These are phyloP conservation scores for Pantherophis guttatus DNA, from an alignment of 2,113 vertebrate genomes.

Conservation along the genomic window DNA sequence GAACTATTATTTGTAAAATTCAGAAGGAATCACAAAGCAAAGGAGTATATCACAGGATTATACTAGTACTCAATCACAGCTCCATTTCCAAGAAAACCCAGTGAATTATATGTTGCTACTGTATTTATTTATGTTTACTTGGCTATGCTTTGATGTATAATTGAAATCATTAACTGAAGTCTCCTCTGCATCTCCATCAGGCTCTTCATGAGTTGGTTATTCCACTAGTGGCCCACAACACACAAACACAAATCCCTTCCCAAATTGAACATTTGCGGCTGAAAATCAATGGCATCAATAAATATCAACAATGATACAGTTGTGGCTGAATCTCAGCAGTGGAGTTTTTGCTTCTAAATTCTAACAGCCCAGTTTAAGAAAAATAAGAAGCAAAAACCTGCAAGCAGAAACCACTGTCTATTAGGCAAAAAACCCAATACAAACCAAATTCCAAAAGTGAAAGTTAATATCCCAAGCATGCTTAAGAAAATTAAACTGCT, in stretches of 20 bases:
- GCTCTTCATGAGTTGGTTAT: too few relatives aligned
- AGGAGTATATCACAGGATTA: not conserved
- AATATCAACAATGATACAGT: not conserved
- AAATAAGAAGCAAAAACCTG: not conserved
- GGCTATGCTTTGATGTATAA: too few relatives aligned
- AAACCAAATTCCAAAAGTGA: too few relatives aligned
- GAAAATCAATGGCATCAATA: not conserved
- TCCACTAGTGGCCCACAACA: not conserved
- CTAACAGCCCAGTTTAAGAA: not conserved
- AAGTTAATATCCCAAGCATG: too few relatives aligned
- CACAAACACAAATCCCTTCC: too few relatives aligned
- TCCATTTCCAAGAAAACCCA: not conserved
- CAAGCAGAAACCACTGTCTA: not conserved
- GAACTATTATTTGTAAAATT: not conserved
- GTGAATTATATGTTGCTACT: too few relatives aligned
- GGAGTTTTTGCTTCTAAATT: not conserved
- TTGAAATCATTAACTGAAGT: too few relatives aligned
- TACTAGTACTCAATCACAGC: not conserved
- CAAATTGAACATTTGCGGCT: too few relatives aligned
- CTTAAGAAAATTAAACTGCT: too few relatives aligned
- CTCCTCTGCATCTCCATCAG: too few relatives aligned
- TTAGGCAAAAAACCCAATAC: not conserved
- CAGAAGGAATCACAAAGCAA: not conserved
- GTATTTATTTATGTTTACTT: too few relatives aligned
- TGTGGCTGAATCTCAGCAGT: not conserved